Evolutionary conservation across 2,888 invertebrate genomes (phyloP).

Genomic region (Amblyjoppa proteus): DNA sequence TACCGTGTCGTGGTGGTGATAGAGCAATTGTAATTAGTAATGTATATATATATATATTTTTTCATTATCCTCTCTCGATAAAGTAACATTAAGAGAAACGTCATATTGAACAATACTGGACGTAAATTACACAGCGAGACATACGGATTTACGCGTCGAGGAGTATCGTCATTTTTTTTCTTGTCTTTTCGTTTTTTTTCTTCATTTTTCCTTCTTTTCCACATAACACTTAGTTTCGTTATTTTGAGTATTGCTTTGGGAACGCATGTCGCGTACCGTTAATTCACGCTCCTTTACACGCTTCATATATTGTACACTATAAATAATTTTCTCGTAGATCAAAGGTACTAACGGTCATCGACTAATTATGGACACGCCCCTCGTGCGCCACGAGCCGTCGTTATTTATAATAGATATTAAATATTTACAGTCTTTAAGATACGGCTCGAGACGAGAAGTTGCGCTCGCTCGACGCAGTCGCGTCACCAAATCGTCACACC

Average conservation of each 20-base stretch:
- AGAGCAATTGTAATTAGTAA: conserved; percentile 49
- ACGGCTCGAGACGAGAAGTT: conserved; percentile 40
- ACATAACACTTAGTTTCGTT: conserved; percentile 53
- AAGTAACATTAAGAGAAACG: conserved; percentile 45
- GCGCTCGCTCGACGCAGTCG: conserved; percentile 34
- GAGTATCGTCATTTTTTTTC: conserved; percentile 30
- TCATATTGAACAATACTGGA: conserved; percentile 66
- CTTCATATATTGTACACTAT: conserved; percentile 55
- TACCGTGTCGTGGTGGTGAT: conserved; percentile 57
- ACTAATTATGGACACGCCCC: conserved; percentile 41
- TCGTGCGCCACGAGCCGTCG: conserved; percentile 17
- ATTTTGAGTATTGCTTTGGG: conserved; percentile 63
- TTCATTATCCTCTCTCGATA: conserved; percentile 34
- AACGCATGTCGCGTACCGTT: conserved; percentile 51
- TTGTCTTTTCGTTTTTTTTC: conserved; percentile 20
- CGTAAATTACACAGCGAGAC: conserved; percentile 62
- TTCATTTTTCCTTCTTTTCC: conserved; percentile 12
- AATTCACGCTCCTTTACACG: conserved; percentile 47
- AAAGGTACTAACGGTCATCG: conserved; percentile 65
- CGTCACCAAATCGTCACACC: conserved; percentile 38
- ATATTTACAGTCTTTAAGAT: conserved; percentile 67
- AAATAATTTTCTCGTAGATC: conserved; percentile 56
- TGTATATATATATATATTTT: conserved; percentile 47
- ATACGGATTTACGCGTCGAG: conserved; percentile 27
- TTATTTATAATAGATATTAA: conserved; percentile 39